phyloP scores from a whole-genome alignment of 2,888 invertebrate species.

The Auanema freiburgensis region DNA sequence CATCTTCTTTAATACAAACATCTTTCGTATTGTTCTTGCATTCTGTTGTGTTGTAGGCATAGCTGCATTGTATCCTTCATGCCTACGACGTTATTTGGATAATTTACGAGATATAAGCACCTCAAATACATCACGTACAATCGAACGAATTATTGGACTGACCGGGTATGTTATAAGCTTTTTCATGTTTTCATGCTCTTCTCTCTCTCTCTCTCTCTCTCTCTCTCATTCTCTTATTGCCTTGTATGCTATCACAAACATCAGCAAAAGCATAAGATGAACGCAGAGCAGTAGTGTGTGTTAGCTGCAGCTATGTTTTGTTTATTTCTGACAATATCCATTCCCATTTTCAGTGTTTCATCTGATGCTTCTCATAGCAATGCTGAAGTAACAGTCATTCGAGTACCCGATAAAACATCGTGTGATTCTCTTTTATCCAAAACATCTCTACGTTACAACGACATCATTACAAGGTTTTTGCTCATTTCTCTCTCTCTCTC shows the following conservation, averaged over 20 bases:
- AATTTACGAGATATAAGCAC: slow-evolving; percentile 2
- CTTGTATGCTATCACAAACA: not conserved
- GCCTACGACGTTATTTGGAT: slow-evolving; percentile 13
- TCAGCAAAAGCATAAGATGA: not conserved
- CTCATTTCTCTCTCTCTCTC: not conserved
- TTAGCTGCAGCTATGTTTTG: not conserved
- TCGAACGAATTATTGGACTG: slow-evolving; percentile 16
- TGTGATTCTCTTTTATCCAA: slow-evolving; percentile 1
- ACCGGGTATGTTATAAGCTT: slow-evolving; percentile 10
- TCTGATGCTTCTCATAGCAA: not conserved
- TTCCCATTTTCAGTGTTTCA: slow-evolving; percentile 3
- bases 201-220: not conserved
- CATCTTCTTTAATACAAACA: too few species aligned
- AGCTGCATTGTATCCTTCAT: slow-evolving; percentile 11
- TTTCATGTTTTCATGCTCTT: not conserved
- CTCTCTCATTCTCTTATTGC: not conserved
- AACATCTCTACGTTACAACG: not conserved
- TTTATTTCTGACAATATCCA: not conserved
- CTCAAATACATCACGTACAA: slow-evolving; percentile 9
- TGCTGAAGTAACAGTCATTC: slow-evolving; percentile 3
- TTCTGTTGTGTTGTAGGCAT: slow-evolving; percentile 14
- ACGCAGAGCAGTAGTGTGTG: not conserved
- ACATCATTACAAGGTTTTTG: slow-evolving; percentile 8
- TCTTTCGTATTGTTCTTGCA: too few species aligned
- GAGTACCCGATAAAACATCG: slow-evolving; percentile 2